phyloP scores from a whole-genome alignment of 2,888 invertebrate genomes.

The Dryococelus australis region DNA sequence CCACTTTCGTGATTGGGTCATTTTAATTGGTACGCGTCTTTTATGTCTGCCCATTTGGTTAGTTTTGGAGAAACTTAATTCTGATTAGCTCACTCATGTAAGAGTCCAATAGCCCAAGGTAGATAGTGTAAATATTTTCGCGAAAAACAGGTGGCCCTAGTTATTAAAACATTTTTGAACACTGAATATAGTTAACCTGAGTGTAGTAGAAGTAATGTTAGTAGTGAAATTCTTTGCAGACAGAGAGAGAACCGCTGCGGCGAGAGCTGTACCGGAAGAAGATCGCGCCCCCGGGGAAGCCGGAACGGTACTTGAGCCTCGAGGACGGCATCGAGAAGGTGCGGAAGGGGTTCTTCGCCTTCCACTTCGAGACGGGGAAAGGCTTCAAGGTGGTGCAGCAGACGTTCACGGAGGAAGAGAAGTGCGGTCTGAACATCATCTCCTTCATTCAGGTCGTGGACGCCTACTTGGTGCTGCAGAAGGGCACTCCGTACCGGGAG shows the following conservation, averaged over 20 bases:
- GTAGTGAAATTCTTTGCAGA: neutral
- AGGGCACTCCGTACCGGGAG: conserved; percentile 68
- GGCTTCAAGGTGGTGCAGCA: conserved; percentile 70
- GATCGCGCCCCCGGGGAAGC: conserved; percentile 33
- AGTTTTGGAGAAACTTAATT: no score
- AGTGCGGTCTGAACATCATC: conserved; percentile 74
- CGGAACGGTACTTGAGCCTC: conserved; percentile 25
- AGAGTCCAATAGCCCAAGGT: no score
- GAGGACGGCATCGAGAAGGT: conserved; percentile 38
- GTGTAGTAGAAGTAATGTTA: no score
- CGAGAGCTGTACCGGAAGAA: conserved; percentile 33
- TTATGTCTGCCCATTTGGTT: no score
- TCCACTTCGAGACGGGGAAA: conserved; percentile 38
- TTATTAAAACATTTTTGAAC: no score
- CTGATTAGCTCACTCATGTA: no score
- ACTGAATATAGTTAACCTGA: no score
- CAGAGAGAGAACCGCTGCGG: conserved; percentile 23
- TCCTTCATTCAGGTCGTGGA: conserved; percentile 66
- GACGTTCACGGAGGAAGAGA: conserved; percentile 72
- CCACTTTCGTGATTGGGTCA: no score
- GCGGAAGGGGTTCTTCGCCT: conserved; percentile 36
- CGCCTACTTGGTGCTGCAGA: conserved; percentile 70
- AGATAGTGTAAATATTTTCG: no score
- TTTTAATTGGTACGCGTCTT: no score
- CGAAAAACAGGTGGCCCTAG: no score